Evolutionary conservation across 2,113 vertebrate genomes (phyloP).

Genomic region (Castor canadensis): DNA sequence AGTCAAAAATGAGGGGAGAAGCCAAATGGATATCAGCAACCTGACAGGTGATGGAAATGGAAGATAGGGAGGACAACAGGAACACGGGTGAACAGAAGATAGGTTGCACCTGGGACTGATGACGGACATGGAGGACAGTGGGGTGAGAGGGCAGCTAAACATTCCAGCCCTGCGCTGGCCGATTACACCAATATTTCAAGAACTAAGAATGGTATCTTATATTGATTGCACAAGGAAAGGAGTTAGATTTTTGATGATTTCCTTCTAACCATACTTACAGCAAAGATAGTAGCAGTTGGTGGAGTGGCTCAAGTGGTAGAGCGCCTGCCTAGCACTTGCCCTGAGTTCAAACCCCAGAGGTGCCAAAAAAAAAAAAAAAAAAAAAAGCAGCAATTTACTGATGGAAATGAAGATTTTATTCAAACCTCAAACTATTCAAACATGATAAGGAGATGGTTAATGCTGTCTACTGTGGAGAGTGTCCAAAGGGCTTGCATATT

Average conservation of each 20-base stretch:
- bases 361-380: too few relatives aligned
- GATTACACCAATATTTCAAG: neutral
- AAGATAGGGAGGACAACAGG: neutral
- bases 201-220: neutral
- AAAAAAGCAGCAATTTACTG: neutral
- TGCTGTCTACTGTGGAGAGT: neutral
- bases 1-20: neutral
- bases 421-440: neutral
- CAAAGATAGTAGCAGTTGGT: neutral
- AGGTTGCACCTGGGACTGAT: neutral
- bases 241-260: neutral
- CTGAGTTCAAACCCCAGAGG: too few relatives aligned
- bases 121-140: neutral
- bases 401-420: neutral
- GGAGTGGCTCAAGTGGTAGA: too few relatives aligned
- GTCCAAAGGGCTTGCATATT: neutral
- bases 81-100: neutral
- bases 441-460: neutral
- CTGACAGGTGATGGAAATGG: neutral
- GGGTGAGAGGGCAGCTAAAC: neutral
- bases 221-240: neutral
- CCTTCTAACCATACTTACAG: rapidly evolving
- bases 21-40: neutral
- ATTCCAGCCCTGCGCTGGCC: neutral
- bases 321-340: too few relatives aligned